Base-by-base conservation (phyloP, 2,113 vertebrate species). In the Leucopternis melanops region DNA sequence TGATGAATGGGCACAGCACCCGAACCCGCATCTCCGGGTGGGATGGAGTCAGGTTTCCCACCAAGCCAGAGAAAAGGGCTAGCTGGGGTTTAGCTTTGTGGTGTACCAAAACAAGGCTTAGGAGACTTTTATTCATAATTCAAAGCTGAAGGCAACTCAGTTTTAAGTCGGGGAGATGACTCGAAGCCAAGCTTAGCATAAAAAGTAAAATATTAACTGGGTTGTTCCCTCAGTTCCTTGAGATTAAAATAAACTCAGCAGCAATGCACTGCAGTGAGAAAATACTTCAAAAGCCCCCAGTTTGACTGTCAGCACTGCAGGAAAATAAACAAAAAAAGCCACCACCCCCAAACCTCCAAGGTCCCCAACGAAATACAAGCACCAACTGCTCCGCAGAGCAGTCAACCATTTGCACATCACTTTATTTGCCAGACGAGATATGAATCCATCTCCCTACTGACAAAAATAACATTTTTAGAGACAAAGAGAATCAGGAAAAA, bases 381-480 rank as follows among this genome's bases (percentile, higher is more conserved):
- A 2, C 55, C 72, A 87, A 71, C 82, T 81, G 92, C 89, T 91
- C 94, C 18, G 36, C 63, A 55, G 88, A 84, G 65, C 67, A 66
- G 54, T 85, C 91, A 92, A 25, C 94, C 94, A 80, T 96, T 96
- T 95, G 91, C 79, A 94, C 81, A 85, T 92, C 91, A 47, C 70
- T 88, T 38, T 12, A 45, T 61, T 49, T 73, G 58, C 72, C 72
- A 91, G 88, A 74, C 2, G 0, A 88, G 88, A 67, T 44, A 27
- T 0, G 0, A 92, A 79, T 50, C 91, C 83, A 65, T 63, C 80
- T 79, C 88, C 86, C 80, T 38, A 8, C 67, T 2, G 11, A 74
- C 77, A 95, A 86, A 84, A 84, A 61, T 8, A 93, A 96, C 79
- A 78, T 40, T 73, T 92, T 59, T 40, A 34, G 55, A 66, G 75